phyloP scores from a whole-genome alignment of 2,113 vertebrate species.

The Rhynchomys soricoides region DNA sequence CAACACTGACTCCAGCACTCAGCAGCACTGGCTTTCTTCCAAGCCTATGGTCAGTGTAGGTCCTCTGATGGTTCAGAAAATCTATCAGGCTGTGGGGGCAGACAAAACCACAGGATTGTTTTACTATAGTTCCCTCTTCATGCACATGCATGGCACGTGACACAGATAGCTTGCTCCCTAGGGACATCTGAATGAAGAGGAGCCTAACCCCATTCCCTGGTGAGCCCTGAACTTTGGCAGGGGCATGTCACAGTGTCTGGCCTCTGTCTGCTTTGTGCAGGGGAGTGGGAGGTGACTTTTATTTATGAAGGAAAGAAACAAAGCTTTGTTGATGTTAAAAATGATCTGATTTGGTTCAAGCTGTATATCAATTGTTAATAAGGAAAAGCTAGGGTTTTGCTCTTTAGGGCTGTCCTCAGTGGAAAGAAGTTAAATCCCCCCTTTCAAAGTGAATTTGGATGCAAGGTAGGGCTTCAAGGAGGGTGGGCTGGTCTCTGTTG shows the following conservation, averaged over 20 bases:
- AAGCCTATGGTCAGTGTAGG: not conserved
- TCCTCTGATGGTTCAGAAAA: not conserved
- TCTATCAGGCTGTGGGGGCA: not conserved
- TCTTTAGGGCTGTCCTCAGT: not conserved
- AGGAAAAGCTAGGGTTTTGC: not conserved
- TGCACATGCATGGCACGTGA: not conserved
- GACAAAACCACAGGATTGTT: not conserved
- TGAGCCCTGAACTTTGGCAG: not conserved
- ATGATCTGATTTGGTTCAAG: slow-evolving; percentile 31
- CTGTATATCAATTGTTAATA: slow-evolving; percentile 22
- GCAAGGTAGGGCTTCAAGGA: not conserved
- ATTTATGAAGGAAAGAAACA: slow-evolving; percentile 23
- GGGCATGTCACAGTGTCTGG: not conserved
- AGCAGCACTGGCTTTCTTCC: not conserved
- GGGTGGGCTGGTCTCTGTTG: not conserved
- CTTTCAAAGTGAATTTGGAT: slow-evolving; percentile 12
- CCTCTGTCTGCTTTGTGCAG: not conserved
- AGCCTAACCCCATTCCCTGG: not conserved
- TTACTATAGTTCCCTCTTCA: not conserved
- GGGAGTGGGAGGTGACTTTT: not conserved
- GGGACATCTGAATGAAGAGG: not conserved
- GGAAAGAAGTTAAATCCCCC: not conserved
- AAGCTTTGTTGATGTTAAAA: not conserved
- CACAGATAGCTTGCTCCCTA: not conserved
- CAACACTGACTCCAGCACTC: not conserved